These are phyloP conservation scores for Athalia circularis DNA, from an alignment of 2,888 invertebrate species.

Conservation along the genomic window DNA sequence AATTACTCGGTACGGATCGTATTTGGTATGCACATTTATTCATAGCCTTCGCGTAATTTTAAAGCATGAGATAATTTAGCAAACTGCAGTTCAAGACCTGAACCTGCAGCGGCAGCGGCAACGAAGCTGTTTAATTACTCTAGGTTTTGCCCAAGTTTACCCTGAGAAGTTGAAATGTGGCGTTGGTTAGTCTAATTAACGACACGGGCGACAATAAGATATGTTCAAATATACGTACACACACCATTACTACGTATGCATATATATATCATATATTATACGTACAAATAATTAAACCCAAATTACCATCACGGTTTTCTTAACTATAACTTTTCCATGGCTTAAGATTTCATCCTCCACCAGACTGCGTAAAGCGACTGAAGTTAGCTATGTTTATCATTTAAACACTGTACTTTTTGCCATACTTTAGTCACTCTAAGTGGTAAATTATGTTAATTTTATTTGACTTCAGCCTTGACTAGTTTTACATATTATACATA, in stretches of 20 bases:
- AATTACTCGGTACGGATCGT: conserved; percentile 17
- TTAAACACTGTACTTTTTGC: not conserved
- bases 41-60: conserved; percentile 19
- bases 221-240: not conserved
- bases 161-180: conserved; percentile 25
- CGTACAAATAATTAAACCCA: no score
- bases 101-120: not conserved
- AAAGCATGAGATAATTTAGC: conserved; percentile 25
- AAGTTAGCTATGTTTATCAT: not conserved
- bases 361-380: not conserved
- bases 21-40: conserved; percentile 27
- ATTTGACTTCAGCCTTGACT: conserved; percentile 5
- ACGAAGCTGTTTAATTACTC: conserved; percentile 38
- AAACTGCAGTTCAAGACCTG: conserved; percentile 26
- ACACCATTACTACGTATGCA: not conserved
- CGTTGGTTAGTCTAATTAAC: conserved; percentile 37
- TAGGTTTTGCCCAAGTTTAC: conserved; percentile 37
- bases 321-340: conserved; percentile 6
- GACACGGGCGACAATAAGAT: conserved; percentile 34
- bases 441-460: conserved; percentile 26
- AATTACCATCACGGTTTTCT: not conserved
- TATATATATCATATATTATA: no score
- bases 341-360: conserved; percentile 15
- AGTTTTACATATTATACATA: no score
- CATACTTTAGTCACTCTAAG: conserved; percentile 16